Conservation (phyloP, 1,140 invertebrate species). For the Drosophila bocki region DNA sequence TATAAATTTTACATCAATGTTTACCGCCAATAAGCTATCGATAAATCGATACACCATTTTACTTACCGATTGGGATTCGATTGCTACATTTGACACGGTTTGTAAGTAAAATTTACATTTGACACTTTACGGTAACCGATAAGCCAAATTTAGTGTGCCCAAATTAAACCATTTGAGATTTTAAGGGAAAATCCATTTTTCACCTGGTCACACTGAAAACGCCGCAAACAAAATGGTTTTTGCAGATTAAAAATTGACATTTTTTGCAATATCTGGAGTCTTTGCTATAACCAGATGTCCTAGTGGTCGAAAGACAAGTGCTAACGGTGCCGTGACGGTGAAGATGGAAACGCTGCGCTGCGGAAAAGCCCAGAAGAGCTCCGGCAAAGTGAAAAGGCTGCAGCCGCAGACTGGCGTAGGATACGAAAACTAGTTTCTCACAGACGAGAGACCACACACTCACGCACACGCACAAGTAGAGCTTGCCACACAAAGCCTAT, state of each 20-base stretch:
- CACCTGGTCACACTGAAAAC: conserved; percentile 1
- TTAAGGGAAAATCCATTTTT: background rate
- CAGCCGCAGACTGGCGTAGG: conserved; percentile 43
- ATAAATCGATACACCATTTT: too few species aligned
- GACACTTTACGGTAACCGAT: too few species aligned
- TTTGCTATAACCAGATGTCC: conserved; percentile 1
- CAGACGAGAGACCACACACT: conserved; percentile 20
- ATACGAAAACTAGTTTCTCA: conserved; percentile 72
- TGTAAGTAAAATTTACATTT: too few species aligned
- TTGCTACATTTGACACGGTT: too few species aligned
- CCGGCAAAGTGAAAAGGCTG: conserved; percentile 25
- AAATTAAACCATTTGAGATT: background rate
- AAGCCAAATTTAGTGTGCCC: too few species aligned
- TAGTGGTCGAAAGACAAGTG: conserved; percentile 15
- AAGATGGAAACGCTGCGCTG: conserved; percentile 6
- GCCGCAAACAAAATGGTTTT: conserved; percentile 79
- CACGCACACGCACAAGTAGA: conserved; percentile 30
- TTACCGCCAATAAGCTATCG: too few species aligned
- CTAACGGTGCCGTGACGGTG: conserved; percentile 17
- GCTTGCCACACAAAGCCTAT: conserved; percentile 10
- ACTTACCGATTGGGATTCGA: too few species aligned
- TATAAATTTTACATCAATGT: too few species aligned
- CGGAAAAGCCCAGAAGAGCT: conserved; percentile 3
- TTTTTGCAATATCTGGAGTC: conserved; percentile 32
- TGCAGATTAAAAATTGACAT: conserved; percentile 49